Evolutionary conservation across 2,888 invertebrate genomes (phyloP).

Genomic region (Drosophila greeni): DNA sequence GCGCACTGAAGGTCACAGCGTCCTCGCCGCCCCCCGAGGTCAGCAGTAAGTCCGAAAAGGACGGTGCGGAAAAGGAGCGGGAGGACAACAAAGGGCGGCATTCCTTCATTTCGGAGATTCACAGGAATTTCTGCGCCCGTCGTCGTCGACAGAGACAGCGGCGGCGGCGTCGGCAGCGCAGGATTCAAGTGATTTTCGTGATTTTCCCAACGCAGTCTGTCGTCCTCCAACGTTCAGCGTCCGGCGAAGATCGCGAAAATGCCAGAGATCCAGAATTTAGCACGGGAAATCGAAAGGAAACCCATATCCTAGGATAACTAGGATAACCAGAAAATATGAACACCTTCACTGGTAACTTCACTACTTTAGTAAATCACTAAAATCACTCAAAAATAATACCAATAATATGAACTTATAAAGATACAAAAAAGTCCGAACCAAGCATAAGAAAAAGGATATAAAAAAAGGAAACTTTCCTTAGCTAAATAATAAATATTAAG

Average conservation of each 20-base stretch:
- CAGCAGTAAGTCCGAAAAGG: constrained; percentile 37
- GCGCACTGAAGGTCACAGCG: constrained; percentile 23
- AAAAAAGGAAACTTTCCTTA: accelerated
- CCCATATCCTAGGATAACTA: not conserved
- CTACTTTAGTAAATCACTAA: too few relatives aligned
- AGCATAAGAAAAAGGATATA: not conserved
- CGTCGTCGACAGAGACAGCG: constrained; percentile 19
- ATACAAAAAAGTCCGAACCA: not conserved
- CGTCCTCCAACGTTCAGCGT: constrained; percentile 25
- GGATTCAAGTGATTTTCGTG: constrained; percentile 34
- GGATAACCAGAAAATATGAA: not conserved
- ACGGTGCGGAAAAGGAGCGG: not conserved
- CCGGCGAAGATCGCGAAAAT: constrained; percentile 18
- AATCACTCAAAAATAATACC: too few relatives aligned
- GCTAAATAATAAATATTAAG: not conserved
- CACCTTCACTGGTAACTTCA: too few relatives aligned
- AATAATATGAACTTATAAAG: not conserved
- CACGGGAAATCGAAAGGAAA: not conserved
- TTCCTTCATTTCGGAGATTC: constrained; percentile 22
- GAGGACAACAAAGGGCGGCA: constrained; percentile 21
- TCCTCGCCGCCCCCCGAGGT: constrained; percentile 19
- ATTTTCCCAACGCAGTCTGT: constrained; percentile 24
- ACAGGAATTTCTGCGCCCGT: constrained; percentile 19
- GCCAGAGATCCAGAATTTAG: not conserved
- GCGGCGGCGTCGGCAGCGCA: constrained; percentile 6